Conservation (phyloP, 2,888 invertebrate genomes). For the Sesamia inferens region DNA sequence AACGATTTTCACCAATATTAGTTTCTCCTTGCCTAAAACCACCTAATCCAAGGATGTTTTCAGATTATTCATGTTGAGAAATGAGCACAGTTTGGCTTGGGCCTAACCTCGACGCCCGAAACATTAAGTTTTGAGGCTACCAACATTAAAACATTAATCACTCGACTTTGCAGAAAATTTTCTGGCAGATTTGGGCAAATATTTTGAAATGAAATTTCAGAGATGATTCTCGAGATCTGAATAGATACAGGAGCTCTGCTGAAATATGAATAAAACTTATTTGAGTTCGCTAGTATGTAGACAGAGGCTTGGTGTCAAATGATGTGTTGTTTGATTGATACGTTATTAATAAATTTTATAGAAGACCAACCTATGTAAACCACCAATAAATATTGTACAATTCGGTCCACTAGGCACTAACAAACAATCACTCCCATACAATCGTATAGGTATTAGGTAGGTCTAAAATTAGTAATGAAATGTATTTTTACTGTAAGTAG, state of each 20-base stretch:
- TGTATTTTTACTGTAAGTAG: too few relatives aligned
- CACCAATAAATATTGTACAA: neutral
- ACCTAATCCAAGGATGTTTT: slow-evolving; percentile 32
- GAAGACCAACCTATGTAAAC: neutral
- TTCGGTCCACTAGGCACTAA: slow-evolving; percentile 14
- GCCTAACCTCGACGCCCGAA: slow-evolving; percentile 31
- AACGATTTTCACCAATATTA: slow-evolving; percentile 38
- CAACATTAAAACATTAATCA: slow-evolving; percentile 46
- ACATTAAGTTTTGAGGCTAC: slow-evolving; percentile 31
- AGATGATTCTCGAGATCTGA: slow-evolving; percentile 7
- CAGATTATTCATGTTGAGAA: slow-evolving; percentile 43
- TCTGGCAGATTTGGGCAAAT: slow-evolving; percentile 23
- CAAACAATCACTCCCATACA: slow-evolving; percentile 24
- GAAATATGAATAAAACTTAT: slow-evolving; percentile 21
- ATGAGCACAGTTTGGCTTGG: slow-evolving; percentile 40
- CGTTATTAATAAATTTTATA: neutral
- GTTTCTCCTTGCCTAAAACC: slow-evolving; percentile 35
- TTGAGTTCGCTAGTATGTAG: neutral
- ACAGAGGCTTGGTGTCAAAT: neutral
- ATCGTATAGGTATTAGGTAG: neutral
- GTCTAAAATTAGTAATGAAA: slow-evolving; percentile 24
- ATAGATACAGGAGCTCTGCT: neutral
- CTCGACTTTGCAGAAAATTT: slow-evolving; percentile 29
- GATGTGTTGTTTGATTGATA: slow-evolving; percentile 13
- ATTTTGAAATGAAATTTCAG: slow-evolving; percentile 34